These are phyloP conservation scores for Columbina picui DNA, from an alignment of 2,113 vertebrate genomes.

Conservation along the genomic window DNA sequence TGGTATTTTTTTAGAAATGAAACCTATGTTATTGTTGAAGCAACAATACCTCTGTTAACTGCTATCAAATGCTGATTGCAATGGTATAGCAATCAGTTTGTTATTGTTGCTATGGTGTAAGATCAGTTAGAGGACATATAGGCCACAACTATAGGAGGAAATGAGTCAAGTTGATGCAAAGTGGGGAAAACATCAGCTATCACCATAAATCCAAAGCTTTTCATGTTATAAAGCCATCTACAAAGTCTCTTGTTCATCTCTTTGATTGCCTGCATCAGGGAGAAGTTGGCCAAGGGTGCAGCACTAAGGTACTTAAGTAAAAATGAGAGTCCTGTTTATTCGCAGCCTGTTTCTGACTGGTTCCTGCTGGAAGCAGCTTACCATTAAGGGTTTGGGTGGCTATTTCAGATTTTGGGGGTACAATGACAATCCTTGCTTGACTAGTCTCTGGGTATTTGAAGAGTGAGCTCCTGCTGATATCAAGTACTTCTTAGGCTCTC, in stretches of 20 bases:
- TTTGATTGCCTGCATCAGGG: background rate
- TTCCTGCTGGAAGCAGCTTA: background rate
- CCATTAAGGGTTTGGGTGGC: background rate
- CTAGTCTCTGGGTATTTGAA: background rate
- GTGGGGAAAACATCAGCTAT: background rate
- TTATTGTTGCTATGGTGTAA: background rate
- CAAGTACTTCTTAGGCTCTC: background rate
- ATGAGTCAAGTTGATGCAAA: background rate
- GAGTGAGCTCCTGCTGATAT: background rate
- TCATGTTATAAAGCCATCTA: background rate
- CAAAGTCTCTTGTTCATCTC: background rate
- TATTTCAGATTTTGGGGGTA: background rate
- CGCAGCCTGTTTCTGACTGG: background rate
- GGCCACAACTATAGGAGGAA: background rate
- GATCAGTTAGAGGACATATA: background rate
- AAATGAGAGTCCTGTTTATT: background rate
- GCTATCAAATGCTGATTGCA: fast-evolving
- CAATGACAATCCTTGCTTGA: background rate
- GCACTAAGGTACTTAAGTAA: background rate
- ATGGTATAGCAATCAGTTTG: background rate
- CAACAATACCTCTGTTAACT: background rate
- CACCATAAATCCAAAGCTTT: background rate
- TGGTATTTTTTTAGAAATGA: background rate
- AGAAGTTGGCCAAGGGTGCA: background rate
- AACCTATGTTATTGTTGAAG: background rate